Conservation (phyloP, 2,113 vertebrate species). For the Takifugu bimaculatus region DNA sequence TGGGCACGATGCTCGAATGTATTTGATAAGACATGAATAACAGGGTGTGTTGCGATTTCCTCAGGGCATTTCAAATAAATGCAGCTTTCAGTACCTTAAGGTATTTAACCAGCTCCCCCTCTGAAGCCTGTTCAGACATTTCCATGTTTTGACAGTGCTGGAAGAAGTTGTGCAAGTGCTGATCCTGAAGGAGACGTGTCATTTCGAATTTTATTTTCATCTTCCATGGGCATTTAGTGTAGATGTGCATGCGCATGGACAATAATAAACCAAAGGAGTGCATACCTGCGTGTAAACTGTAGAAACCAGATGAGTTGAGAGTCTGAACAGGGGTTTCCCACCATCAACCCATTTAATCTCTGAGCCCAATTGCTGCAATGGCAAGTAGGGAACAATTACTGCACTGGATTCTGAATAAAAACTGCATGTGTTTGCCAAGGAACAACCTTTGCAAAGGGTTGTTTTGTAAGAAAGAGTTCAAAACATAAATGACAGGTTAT, state of each 20-base stretch:
- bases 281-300: conserved; percentile 93
- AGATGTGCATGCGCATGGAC: too few species aligned
- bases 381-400: neutral
- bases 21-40: conserved; percentile 8
- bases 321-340: conserved; percentile 86
- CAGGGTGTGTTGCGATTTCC: conserved; percentile 1
- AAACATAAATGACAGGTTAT: too few species aligned
- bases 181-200: conserved; percentile 77
- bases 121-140: conserved; percentile 79
- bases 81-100: conserved; percentile 81
- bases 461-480: too few species aligned
- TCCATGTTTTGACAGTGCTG: conserved; percentile 91
- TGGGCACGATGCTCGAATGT: too few species aligned
- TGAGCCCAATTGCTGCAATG: conserved; percentile 83
- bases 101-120: conserved; percentile 91
- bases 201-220: neutral
- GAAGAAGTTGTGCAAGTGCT: conserved; percentile 97
- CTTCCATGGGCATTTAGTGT: neutral
- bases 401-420: neutral
- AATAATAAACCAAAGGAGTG: neutral
- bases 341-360: conserved; percentile 98
- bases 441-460: too few species aligned
- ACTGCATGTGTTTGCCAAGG: neutral
- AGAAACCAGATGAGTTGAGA: conserved; percentile 94
- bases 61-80: neutral